phyloP scores from a whole-genome alignment of 2,113 vertebrate genomes.

The Ursus arctos region DNA sequence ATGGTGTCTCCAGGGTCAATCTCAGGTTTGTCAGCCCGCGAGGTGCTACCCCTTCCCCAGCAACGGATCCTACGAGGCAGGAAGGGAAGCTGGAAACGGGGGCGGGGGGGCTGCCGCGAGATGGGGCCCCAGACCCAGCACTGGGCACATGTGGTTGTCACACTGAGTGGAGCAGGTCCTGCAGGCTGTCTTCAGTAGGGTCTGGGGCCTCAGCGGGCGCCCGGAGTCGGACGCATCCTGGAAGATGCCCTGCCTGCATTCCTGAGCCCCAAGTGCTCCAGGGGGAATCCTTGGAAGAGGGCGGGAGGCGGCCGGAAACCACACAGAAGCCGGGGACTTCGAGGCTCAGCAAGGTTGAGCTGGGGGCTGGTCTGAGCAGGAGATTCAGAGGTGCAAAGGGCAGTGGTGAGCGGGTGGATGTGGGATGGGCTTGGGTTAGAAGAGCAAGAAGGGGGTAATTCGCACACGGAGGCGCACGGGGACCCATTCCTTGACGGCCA shows the following conservation, averaged over 20 bases:
- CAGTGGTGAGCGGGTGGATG: neutral
- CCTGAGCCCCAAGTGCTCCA: neutral
- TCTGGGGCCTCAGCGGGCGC: neutral
- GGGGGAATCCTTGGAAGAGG: neutral
- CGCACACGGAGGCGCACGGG: rapidly evolving
- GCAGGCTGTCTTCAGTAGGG: neutral
- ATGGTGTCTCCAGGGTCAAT: slow-evolving; percentile 93
- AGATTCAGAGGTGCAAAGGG: neutral
- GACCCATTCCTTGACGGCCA: neutral
- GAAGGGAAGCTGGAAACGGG: neutral
- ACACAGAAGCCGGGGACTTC: rapidly evolving
- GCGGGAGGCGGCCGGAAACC: neutral
- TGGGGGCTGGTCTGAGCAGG: neutral
- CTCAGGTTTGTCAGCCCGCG: slow-evolving; percentile 99
- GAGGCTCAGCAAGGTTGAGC: neutral
- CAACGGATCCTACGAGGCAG: neutral
- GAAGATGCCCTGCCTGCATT: too few species aligned
- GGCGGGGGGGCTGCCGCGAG: neutral
- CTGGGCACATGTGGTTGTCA: neutral
- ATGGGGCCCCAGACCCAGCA: neutral
- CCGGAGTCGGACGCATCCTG: neutral
- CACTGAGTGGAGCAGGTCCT: rapidly evolving
- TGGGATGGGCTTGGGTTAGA: too few species aligned
- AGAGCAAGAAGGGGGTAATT: neutral
- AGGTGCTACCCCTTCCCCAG: slow-evolving; percentile 82